Evolutionary conservation across 2,888 invertebrate genomes (phyloP), one percentile per base, ranked within the genome.

Genomic region (Disparrhopalites patrizii): DNA sequence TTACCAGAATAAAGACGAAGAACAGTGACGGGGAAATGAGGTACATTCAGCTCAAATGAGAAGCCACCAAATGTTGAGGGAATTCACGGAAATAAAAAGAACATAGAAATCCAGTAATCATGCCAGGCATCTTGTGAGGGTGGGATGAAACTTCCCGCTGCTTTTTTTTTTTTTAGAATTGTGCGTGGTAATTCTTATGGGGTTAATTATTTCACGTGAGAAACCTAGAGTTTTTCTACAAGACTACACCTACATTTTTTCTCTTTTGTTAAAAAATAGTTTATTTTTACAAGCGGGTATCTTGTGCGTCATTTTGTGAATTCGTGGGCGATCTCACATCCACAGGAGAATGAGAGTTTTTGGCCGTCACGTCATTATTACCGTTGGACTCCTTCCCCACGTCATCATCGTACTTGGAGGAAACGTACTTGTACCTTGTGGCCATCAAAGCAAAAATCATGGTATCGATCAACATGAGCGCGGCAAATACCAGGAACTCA

Each of bases 401-500:
- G 56, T 56, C 56, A 31, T 56, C 38, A 36, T 5, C 5, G 27
- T 31, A 3, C 4, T 13, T 54, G 23, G 1, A 25, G 15, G 54
- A 25, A 1, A 83, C 83, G 78, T 91, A 91, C 73, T 85, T 87
- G 80, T 95, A 97, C 71, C 85, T 85, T 77, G 84, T 83, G 0
- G 93, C 88, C 85, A 97, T 86, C 4, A 86, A 78, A 30, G 86
- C 85, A 78, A 97, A 96, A 43, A 94, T 81, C 0, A 89, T 68
- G 83, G 93, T 91, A 75, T 93, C 93, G 1, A 86, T 77, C 31
- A 87, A 77, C 95, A 97, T 95, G 31, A 95, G 80, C 0, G 82
- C 87, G 57, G 93, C 89, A 79, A 93, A 96, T 51, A 94, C 81
- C 79, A 91, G 87, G 79, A 94, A 93, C 78, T 94, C 93, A 68